Percentiles rank a stretch among this genome's conserved stretches.
Conservation (phyloP, 1,140 invertebrate species). For the Sinonovacula constricta region DNA sequence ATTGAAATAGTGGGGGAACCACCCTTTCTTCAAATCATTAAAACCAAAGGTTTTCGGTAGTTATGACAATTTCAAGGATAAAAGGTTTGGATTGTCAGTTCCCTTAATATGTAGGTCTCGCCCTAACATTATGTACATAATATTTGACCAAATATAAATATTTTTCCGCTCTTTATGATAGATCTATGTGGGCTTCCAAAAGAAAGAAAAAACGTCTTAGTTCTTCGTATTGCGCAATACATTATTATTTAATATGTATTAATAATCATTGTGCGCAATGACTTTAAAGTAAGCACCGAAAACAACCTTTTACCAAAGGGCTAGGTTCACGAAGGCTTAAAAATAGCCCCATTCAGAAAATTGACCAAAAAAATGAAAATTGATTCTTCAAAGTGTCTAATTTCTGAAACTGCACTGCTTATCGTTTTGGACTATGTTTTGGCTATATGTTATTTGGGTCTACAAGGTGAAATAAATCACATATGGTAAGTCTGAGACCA, state of each 20-base stretch:
- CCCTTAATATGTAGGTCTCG: conserved; percentile 14
- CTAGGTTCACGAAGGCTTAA: no score
- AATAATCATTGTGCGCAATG: conserved; percentile 18
- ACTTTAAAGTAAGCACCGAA: conserved; percentile 9
- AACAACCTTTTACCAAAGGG: conserved; percentile 39
- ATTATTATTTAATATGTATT: no score
- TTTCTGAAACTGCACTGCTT: no score
- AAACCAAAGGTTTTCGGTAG: conserved; percentile 38
- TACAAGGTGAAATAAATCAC: no score
- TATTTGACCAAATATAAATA: conserved; percentile 3
- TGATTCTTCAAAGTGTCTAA: no score
- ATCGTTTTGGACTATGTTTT: no score
- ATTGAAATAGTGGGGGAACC: conserved; percentile 42
- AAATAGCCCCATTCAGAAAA: no score
- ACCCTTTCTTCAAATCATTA: conserved; percentile 37
- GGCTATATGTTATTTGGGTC: no score
- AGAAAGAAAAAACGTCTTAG: conserved; percentile 34
- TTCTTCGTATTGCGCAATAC: no score
- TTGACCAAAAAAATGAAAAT: no score
- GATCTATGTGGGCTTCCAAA: conserved; percentile 17
- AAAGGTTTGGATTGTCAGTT: conserved; percentile 34
- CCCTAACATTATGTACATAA: conserved; percentile 5
- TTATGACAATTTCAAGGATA: conserved; percentile 21
- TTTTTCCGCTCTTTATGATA: neutral
- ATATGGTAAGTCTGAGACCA: no score